Conservation (phyloP, 2,797 vertebrate genomes). For the Buceros bicornis region DNA sequence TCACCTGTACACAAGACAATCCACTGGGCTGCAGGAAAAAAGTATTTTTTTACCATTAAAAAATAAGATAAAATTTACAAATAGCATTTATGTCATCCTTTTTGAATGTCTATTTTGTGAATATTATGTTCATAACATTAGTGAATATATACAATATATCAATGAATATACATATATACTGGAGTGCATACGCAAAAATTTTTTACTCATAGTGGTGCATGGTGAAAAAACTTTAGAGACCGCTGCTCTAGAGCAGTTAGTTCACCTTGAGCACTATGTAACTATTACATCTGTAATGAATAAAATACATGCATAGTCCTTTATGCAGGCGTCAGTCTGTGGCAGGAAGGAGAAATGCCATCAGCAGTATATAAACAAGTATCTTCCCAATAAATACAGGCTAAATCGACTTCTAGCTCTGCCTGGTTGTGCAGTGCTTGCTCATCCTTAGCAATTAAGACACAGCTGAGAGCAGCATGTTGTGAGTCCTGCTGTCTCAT, state of each 20-base stretch:
- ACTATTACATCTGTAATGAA: neutral
- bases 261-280: neutral
- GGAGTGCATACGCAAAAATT: neutral
- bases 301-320: neutral
- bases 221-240: neutral
- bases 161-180: neutral
- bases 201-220: rapidly evolving
- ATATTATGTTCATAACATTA: neutral
- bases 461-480: neutral
- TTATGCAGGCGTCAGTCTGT: neutral
- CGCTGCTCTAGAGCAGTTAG: neutral
- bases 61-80: neutral
- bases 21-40: neutral
- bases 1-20: neutral
- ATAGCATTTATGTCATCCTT: neutral
- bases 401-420: neutral
- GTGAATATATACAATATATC: neutral
- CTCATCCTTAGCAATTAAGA: neutral
- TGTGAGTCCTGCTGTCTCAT: neutral
- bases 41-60: neutral
- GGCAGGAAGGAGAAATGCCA: neutral
- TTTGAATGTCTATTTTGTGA: neutral
- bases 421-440: neutral
- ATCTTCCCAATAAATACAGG: neutral
- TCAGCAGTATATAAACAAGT: neutral